Evolutionary conservation across 2,888 invertebrate species (phyloP).

Genomic region (Euzetes globulus): DNA sequence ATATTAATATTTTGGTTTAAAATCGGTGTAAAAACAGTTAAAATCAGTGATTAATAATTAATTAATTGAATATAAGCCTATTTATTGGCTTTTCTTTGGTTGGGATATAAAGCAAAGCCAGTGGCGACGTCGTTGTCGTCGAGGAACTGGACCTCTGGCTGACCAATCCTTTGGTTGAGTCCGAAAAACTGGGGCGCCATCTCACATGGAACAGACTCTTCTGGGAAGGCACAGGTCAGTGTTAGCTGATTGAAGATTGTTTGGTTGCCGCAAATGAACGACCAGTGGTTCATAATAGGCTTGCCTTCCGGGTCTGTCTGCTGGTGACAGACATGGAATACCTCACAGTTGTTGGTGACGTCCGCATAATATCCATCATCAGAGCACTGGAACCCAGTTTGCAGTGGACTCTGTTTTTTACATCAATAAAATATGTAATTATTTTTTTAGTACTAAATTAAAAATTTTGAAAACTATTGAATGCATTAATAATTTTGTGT

Average conservation of each 20-base stretch:
- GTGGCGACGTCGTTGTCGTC: constrained; percentile 17
- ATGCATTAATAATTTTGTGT: background rate
- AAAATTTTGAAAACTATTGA: background rate
- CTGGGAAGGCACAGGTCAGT: constrained; percentile 42
- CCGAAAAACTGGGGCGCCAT: constrained; percentile 42
- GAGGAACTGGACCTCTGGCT: constrained; percentile 17
- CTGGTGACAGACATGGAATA: constrained; percentile 41
- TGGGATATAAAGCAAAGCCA: background rate
- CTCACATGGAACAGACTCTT: constrained; percentile 42
- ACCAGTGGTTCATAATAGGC: constrained; percentile 35
- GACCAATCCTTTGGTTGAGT: constrained; percentile 42
- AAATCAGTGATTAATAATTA: background rate
- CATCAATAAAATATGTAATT: background rate
- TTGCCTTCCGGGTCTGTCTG: constrained; percentile 33
- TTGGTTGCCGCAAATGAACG: constrained; percentile 41
- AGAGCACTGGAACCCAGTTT: constrained; percentile 5
- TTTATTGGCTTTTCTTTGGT: background rate
- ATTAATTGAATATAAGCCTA: background rate
- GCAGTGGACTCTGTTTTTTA: background rate
- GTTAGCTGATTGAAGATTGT: constrained; percentile 43
- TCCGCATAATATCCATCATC: constrained; percentile 43
- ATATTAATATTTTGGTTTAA: background rate
- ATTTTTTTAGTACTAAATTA: background rate
- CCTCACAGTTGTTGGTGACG: constrained; percentile 40
- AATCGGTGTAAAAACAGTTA: background rate